Conservation (phyloP, 2,888 invertebrate species). For the Drosophila fungiperda region DNA sequence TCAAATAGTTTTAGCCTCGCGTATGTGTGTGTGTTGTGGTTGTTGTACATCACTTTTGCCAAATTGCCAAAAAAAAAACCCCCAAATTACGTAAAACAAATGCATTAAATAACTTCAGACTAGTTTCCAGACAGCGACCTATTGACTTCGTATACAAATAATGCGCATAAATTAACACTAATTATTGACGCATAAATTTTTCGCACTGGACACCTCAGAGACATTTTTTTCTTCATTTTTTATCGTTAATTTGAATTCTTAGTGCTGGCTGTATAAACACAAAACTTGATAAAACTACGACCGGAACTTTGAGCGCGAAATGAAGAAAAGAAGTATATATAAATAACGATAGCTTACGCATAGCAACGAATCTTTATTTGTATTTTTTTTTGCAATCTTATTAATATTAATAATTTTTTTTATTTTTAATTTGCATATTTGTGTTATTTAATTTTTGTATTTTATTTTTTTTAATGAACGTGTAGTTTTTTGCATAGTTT, state of each 20-base stretch:
- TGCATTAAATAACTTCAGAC: conserved; percentile 54
- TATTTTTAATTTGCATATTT: conserved; percentile 5
- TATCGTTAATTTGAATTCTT: conserved; percentile 10
- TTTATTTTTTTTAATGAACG: conserved; percentile 27
- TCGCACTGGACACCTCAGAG: conserved; percentile 50
- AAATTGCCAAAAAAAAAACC: conserved; percentile 24
- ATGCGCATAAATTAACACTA: conserved; percentile 68
- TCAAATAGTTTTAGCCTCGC: conserved; percentile 39
- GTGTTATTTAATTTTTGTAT: conserved; percentile 7
- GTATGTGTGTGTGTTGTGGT: conserved; percentile 9
- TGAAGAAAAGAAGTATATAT: conserved; percentile 20
- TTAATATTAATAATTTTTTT: conserved; percentile 11
- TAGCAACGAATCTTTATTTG: conserved; percentile 3
- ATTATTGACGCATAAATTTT: conserved; percentile 23
- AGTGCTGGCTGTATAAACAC: conserved; percentile 43
- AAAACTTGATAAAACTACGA: conserved; percentile 62
- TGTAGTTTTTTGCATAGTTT: conserved; percentile 50
- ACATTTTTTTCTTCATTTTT: conserved; percentile 29
- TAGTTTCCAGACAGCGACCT: conserved; percentile 20
- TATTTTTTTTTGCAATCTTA: background rate
- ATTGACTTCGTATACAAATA: conserved; percentile 38
- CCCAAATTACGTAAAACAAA: conserved; percentile 58
- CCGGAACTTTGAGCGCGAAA: conserved; percentile 63
- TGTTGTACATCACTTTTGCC: conserved; percentile 41
- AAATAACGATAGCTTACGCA: conserved; percentile 42